Conservation (phyloP, 1,140 invertebrate species). For the Pentalonia nigronervosa region DNA sequence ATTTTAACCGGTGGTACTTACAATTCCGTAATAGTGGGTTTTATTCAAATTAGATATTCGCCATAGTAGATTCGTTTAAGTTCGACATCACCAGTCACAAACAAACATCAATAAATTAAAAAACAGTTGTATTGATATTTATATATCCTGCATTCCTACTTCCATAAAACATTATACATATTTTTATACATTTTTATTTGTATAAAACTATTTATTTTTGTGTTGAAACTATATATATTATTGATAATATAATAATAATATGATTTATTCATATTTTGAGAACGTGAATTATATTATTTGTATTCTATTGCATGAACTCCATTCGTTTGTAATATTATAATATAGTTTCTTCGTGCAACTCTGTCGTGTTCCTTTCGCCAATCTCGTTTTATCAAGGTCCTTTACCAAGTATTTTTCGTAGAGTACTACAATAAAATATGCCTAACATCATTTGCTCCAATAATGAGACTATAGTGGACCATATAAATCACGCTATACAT, state of each 20-base stretch:
- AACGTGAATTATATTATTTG: background rate
- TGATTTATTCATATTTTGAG: background rate
- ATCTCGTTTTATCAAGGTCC: constrained; percentile 33
- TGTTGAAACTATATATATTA: background rate
- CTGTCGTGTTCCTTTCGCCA: constrained; percentile 23
- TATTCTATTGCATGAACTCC: constrained; percentile 17
- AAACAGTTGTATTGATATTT: background rate
- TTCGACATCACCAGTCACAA: background rate
- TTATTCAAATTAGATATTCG: background rate
- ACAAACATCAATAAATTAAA: constrained; percentile 7
- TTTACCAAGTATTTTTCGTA: background rate
- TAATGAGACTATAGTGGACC: constrained; percentile 4
- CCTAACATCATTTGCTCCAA: background rate
- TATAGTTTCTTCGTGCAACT: constrained; percentile 20
- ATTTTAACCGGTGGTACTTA: background rate
- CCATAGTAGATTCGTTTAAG: background rate
- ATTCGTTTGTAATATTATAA: background rate
- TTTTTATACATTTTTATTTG: background rate
- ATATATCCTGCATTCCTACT: background rate
- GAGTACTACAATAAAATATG: background rate
- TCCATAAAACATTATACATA: background rate
- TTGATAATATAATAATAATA: background rate
- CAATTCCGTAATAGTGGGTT: background rate
- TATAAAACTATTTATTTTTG: background rate
- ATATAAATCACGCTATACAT: background rate